phyloP scores from a whole-genome alignment of 2,797 vertebrate species.

The Ispidina picta region DNA sequence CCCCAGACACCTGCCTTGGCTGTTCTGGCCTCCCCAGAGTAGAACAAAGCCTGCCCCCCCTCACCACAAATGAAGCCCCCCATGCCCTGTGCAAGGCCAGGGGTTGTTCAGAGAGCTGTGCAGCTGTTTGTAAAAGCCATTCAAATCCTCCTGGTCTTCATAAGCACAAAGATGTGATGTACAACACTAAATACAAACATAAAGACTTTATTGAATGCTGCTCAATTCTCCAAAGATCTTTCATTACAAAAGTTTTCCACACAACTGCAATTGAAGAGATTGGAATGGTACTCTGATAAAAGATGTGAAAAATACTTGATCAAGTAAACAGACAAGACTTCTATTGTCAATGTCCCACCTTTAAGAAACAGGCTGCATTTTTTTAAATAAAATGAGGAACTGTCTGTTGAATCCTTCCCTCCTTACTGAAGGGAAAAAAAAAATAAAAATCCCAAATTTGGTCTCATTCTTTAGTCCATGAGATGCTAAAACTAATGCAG shows the following conservation, averaged over 20 bases:
- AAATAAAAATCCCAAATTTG: background rate
- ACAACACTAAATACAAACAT: slow-evolving; percentile 90
- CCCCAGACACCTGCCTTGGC: background rate
- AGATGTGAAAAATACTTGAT: slow-evolving; percentile 82
- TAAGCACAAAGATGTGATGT: slow-evolving; percentile 55
- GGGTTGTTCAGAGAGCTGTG: fast-evolving
- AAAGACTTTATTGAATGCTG: slow-evolving; percentile 95
- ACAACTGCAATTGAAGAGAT: slow-evolving; percentile 83
- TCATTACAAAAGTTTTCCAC: slow-evolving; percentile 91
- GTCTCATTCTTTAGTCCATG: slow-evolving; percentile 20
- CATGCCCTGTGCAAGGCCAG: background rate
- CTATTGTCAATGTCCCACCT: slow-evolving; percentile 40
- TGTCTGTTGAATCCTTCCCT: background rate
- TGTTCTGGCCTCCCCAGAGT: background rate
- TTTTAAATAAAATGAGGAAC: slow-evolving; percentile 73
- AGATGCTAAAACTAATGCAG: slow-evolving; percentile 25
- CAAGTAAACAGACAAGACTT: slow-evolving; percentile 76
- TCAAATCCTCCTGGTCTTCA: background rate
- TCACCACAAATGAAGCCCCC: fast-evolving
- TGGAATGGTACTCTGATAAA: slow-evolving; percentile 92
- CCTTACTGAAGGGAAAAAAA: background rate
- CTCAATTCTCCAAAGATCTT: slow-evolving; percentile 87
- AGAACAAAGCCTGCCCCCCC: background rate
- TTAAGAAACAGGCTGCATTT: slow-evolving; percentile 63
- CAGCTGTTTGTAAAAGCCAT: background rate